A percentile compares a stretch with the other conserved stretches of the same genome.
Evolutionary conservation across 2,113 vertebrate species (phyloP).

Genomic region (Coreoperca whiteheadi): DNA sequence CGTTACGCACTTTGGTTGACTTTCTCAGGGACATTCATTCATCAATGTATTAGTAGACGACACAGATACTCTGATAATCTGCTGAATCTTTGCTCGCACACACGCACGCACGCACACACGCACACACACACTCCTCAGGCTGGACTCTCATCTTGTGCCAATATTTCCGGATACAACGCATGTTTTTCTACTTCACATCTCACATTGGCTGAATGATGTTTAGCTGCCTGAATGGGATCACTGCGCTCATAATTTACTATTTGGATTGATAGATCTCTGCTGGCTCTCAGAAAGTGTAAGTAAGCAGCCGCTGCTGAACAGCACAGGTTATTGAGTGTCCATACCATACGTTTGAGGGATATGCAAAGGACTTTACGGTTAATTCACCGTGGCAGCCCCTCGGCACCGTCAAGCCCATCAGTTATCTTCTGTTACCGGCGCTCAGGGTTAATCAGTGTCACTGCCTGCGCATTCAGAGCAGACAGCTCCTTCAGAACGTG

Average conservation of each 20-base stretch:
- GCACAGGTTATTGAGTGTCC: slow-evolving; percentile 32
- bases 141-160: slow-evolving; percentile 19
- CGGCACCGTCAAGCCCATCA: slow-evolving; percentile 42
- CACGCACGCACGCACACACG: background rate
- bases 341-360: slow-evolving; percentile 20
- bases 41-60: slow-evolving; percentile 33
- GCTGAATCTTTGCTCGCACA: slow-evolving; percentile 9
- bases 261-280: slow-evolving; percentile 17
- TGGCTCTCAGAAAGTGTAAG: slow-evolving; percentile 34
- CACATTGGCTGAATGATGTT: slow-evolving; percentile 48
- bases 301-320: slow-evolving; percentile 33
- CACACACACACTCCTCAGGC: slow-evolving; percentile 2
- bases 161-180: slow-evolving; percentile 19
- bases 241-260: slow-evolving; percentile 28
- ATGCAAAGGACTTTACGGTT: slow-evolving; percentile 44
- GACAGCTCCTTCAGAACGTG: slow-evolving; percentile 58
- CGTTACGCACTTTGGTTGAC: slow-evolving; percentile 40
- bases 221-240: slow-evolving; percentile 25
- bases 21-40: slow-evolving; percentile 47
- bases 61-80: slow-evolving; percentile 47
- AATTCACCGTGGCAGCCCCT: slow-evolving; percentile 36
- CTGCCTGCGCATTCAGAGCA: slow-evolving; percentile 39
- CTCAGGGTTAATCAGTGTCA: slow-evolving; percentile 76
- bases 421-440: slow-evolving; percentile 56
- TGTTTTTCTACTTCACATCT: slow-evolving; percentile 56